Percentiles rank a stretch among this genome's conserved stretches.
phyloP scores from a whole-genome alignment of 2,888 invertebrate genomes.

The Ceratothoa steindachneri region DNA sequence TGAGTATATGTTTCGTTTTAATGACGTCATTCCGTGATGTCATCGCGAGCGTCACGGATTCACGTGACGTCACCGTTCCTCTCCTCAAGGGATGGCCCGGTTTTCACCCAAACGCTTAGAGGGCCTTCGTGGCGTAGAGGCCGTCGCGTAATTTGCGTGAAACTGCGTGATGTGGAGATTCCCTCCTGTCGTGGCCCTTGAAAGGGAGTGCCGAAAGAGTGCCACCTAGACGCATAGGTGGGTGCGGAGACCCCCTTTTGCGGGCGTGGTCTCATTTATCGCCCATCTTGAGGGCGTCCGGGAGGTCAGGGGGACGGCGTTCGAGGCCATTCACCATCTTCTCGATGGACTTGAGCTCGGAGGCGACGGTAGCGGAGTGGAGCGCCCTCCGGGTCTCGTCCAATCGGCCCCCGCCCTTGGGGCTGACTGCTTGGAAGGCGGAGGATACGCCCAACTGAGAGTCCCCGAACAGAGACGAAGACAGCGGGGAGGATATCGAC shows the following conservation, averaged over 20 bases:
- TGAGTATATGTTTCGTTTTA: too few relatives aligned
- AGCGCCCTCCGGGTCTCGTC: constrained; percentile 42
- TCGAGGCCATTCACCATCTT: constrained; percentile 95
- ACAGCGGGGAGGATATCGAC: constrained; percentile 42
- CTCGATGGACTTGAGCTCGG: constrained; percentile 91
- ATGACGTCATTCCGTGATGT: too few relatives aligned
- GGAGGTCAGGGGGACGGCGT: constrained; percentile 48
- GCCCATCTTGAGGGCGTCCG: constrained; percentile 41
- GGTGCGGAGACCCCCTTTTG: constrained; percentile 36
- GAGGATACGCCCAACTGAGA: constrained; percentile 39
- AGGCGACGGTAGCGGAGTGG: constrained; percentile 59
- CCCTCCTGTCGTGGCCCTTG: constrained; percentile 23
- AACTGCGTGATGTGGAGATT: constrained; percentile 14
- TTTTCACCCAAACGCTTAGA: neutral
- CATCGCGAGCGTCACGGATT: too few relatives aligned
- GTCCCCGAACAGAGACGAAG: constrained; percentile 45
- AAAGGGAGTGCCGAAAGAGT: constrained; percentile 9
- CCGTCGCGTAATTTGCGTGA: neutral
- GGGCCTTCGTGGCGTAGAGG: neutral
- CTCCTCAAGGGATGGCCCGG: neutral
- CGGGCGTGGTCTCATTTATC: constrained; percentile 47
- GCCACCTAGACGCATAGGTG: constrained; percentile 15
- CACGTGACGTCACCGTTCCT: too few relatives aligned
- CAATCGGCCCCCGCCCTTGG: constrained; percentile 39
- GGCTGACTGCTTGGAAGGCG: constrained; percentile 48